phyloP scores from a whole-genome alignment of 2,113 vertebrate species.

The Grus americana region DNA sequence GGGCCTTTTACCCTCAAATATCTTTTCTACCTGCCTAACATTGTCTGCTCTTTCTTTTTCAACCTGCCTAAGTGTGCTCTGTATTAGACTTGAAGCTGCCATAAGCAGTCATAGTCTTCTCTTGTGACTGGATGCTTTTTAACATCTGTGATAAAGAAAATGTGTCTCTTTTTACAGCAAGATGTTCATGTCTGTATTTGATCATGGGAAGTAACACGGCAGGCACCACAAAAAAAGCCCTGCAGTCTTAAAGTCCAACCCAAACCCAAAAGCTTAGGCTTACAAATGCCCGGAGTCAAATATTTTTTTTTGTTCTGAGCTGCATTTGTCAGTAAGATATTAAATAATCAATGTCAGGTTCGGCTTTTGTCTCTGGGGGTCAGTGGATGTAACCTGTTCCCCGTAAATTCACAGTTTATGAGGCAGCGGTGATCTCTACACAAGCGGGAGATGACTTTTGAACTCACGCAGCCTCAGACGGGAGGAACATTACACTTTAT shows the following conservation, averaged over 20 bases:
- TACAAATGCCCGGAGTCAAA: background rate
- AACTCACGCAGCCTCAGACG: background rate
- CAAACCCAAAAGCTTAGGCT: background rate
- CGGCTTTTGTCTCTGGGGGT: conserved; percentile 41
- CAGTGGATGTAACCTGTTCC: conserved; percentile 42
- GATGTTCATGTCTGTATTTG: background rate
- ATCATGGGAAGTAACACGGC: background rate
- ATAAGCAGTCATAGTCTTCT: background rate
- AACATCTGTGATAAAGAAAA: background rate
- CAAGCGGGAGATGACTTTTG: conserved; percentile 50
- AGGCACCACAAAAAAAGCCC: background rate
- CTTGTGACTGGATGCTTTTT: background rate
- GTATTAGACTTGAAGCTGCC: background rate
- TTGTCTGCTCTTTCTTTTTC: background rate
- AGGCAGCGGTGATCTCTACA: conserved; percentile 2
- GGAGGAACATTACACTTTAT: conserved; percentile 35
- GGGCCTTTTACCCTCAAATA: background rate
- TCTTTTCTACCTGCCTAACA: background rate
- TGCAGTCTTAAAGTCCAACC: background rate
- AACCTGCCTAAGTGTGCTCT: background rate
- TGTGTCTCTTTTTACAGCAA: accelerated
- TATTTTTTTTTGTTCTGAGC: background rate
- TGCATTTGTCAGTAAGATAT: conserved; percentile 28
- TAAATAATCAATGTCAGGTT: conserved; percentile 50
- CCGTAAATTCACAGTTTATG: conserved; percentile 53